Percentiles rank a stretch among this genome's conserved stretches.
Evolutionary conservation across 2,797 vertebrate species (phyloP).

Genomic region (Heteromormyrus szaboi): DNA sequence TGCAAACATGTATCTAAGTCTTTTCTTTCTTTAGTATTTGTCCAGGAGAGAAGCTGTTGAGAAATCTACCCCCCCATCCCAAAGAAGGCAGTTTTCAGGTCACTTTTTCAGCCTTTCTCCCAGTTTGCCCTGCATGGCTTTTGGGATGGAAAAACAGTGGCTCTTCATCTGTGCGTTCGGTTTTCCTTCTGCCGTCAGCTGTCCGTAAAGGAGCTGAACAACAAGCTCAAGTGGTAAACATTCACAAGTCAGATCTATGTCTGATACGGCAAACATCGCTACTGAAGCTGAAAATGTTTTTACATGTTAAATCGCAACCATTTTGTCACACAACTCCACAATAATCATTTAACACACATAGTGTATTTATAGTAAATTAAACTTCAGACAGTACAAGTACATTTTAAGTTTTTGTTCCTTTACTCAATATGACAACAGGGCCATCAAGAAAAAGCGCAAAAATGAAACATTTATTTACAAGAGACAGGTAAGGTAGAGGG

Average conservation of each 20-base stretch:
- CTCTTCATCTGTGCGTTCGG: background rate
- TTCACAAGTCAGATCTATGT: background rate
- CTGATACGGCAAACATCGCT: background rate
- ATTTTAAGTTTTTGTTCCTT: background rate
- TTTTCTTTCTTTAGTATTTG: background rate
- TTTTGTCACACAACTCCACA: background rate
- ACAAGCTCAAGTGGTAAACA: background rate
- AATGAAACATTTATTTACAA: conserved; percentile 17
- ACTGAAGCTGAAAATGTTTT: background rate
- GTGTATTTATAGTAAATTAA: background rate
- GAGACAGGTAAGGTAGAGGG: background rate
- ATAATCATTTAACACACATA: background rate
- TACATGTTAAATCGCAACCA: background rate
- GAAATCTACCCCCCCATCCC: background rate
- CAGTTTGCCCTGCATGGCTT: background rate
- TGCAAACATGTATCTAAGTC: background rate
- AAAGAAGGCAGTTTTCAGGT: background rate
- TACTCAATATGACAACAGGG: background rate
- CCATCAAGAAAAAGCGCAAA: background rate
- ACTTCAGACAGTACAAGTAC: background rate
- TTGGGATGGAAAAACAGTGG: background rate
- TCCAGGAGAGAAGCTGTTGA: background rate
- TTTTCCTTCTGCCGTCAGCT: background rate
- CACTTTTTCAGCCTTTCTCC: background rate
- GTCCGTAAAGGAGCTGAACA: background rate